phyloP scores from a whole-genome alignment of 1,140 invertebrate genomes.

The Bacillus rossius region DNA sequence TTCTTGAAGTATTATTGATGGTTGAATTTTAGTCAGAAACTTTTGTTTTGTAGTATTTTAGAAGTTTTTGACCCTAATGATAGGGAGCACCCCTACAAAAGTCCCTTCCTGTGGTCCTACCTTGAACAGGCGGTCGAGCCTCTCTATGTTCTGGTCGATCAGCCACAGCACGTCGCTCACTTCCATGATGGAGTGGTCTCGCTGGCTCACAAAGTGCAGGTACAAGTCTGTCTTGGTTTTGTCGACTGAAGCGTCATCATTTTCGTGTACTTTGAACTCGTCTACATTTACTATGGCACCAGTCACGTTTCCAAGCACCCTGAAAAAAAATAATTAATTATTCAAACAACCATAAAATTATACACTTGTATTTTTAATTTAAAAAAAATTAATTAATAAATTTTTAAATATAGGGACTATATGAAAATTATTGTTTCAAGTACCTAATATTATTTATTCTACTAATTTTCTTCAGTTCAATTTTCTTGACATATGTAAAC shows the following conservation, averaged over 20 bases:
- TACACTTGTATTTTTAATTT: not conserved
- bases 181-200: slow-evolving; percentile 88
- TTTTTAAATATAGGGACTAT: too few relatives aligned
- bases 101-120: too few relatives aligned
- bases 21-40: too few relatives aligned
- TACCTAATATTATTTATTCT: too few relatives aligned
- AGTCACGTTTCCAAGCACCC: slow-evolving; percentile 76
- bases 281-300: slow-evolving; percentile 91
- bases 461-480: too few relatives aligned
- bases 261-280: slow-evolving; percentile 87
- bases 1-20: too few relatives aligned
- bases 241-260: slow-evolving; percentile 87
- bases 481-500: too few relatives aligned
- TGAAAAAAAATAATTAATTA: slow-evolving; percentile 37
- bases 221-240: slow-evolving; percentile 92
- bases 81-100: too few relatives aligned
- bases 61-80: too few relatives aligned
- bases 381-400: not conserved
- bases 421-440: too few relatives aligned
- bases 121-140: slow-evolving; percentile 83
- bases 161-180: slow-evolving; percentile 75
- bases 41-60: too few relatives aligned
- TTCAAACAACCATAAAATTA: not conserved
- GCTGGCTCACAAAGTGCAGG: slow-evolving; percentile 83
- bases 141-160: slow-evolving; percentile 88